Evolutionary conservation across 2,888 invertebrate species (phyloP).

Genomic region (Catocala nupta): DNA sequence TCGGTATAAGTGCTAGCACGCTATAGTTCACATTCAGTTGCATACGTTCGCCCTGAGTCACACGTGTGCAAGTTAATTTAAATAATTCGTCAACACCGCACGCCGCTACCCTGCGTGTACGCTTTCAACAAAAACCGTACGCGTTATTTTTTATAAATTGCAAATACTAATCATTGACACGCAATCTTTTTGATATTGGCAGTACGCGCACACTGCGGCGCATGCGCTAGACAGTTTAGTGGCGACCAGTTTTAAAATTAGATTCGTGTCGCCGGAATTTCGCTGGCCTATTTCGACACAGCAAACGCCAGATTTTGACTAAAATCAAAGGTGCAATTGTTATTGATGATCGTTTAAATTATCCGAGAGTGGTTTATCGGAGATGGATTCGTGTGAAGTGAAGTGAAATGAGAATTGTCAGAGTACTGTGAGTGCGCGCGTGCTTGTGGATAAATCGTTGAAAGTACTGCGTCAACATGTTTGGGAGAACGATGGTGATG

Average conservation of each 20-base stretch:
- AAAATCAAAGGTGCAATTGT: constrained; percentile 56
- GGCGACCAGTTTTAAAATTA: constrained; percentile 81
- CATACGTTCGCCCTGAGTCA: constrained; percentile 46
- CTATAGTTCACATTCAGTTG: constrained; percentile 31
- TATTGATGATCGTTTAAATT: constrained; percentile 51
- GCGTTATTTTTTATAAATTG: constrained; percentile 31
- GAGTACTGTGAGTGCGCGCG: constrained; percentile 53
- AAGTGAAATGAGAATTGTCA: constrained; percentile 44
- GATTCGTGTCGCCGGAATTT: constrained; percentile 75
- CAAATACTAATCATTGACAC: constrained; percentile 51
- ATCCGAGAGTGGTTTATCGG: constrained; percentile 52
- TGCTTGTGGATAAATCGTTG: constrained; percentile 47
- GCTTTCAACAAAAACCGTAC: constrained; percentile 31
- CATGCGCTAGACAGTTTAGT: constrained; percentile 74
- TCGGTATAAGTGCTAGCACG: constrained; percentile 24
- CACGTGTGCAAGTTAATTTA: constrained; percentile 26
- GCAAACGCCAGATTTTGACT: constrained; percentile 69
- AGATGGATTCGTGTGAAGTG: constrained; percentile 39
- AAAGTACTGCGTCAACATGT: constrained; percentile 59
- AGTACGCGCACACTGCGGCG: constrained; percentile 63
- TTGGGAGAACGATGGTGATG: constrained; percentile 57
- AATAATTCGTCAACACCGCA: constrained; percentile 39
- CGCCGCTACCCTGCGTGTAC: constrained; percentile 28
- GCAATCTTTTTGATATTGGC: constrained; percentile 64
- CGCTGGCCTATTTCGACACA: constrained; percentile 76